phyloP scores from a whole-genome alignment of 2,888 invertebrate genomes.

The Nemurella pictetii region DNA sequence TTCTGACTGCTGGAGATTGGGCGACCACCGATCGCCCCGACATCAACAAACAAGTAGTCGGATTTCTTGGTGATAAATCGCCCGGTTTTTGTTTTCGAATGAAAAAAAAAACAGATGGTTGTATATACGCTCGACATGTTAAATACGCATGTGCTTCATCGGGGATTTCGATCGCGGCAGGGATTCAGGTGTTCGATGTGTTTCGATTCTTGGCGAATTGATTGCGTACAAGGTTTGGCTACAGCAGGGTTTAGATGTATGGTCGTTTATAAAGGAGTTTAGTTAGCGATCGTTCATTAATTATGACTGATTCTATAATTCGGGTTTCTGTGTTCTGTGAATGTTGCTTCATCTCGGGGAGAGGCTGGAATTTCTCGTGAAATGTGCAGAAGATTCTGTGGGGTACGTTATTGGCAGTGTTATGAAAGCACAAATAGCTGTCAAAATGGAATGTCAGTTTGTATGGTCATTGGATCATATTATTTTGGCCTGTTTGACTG shows the following conservation, averaged over 20 bases:
- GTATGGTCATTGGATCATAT: too few relatives aligned
- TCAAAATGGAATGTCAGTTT: too few relatives aligned
- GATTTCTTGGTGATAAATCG: background rate
- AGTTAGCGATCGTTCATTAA: background rate
- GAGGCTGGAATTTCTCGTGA: background rate
- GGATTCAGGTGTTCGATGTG: background rate
- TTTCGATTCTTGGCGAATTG: background rate
- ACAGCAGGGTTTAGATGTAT: background rate
- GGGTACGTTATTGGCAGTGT: too few relatives aligned
- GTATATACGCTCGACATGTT: background rate
- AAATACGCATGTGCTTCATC: background rate
- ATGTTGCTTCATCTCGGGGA: background rate
- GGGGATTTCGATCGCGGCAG: background rate
- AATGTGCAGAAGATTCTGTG: background rate
- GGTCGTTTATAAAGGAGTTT: background rate
- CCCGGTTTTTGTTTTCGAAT: background rate
- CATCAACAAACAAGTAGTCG: background rate
- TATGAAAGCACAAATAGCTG: too few relatives aligned
- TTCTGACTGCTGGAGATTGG: conserved; percentile 20
- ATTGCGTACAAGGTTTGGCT: background rate
- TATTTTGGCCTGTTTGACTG: too few relatives aligned
- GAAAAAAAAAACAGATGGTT: background rate
- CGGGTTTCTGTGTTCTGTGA: background rate
- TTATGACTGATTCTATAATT: background rate
- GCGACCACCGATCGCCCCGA: background rate